A percentile compares a stretch with the other conserved stretches of the same genome.
Conservation (phyloP, 2,888 invertebrate genomes). For the Lasioglossum malachurum region DNA sequence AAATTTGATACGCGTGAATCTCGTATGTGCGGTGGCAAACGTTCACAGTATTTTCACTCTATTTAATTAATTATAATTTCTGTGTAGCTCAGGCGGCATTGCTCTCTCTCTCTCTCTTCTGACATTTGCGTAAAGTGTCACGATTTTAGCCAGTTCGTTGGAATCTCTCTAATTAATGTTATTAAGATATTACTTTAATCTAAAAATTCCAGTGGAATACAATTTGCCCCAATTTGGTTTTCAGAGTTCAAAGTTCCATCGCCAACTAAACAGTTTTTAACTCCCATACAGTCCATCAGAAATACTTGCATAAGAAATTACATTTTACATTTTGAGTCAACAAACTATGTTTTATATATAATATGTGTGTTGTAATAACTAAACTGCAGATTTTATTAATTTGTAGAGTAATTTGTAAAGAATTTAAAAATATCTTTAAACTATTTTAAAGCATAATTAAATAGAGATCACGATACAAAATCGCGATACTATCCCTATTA, state of each 20-base stretch:
- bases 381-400: too few species aligned
- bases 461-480: too few species aligned
- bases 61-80: conserved; percentile 6
- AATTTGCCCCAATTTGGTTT: background rate
- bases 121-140: background rate
- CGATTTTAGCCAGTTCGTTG: background rate
- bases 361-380: too few species aligned
- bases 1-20: background rate
- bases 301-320: background rate
- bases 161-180: background rate
- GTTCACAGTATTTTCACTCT: background rate
- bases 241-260: background rate
- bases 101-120: background rate
- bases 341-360: too few species aligned
- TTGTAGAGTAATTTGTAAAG: too few species aligned
- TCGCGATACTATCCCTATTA: too few species aligned
- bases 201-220: background rate
- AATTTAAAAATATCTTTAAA: too few species aligned
- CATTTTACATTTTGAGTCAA: too few species aligned
- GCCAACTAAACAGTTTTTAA: background rate
- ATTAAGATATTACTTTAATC: background rate
- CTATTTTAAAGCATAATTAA: too few species aligned
- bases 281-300: background rate
- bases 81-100: background rate
- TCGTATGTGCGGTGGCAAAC: background rate